Percentiles rank a stretch among this genome's conserved stretches.
Evolutionary conservation across 1,140 invertebrate genomes (phyloP).

Genomic region (Magallana angulata): DNA sequence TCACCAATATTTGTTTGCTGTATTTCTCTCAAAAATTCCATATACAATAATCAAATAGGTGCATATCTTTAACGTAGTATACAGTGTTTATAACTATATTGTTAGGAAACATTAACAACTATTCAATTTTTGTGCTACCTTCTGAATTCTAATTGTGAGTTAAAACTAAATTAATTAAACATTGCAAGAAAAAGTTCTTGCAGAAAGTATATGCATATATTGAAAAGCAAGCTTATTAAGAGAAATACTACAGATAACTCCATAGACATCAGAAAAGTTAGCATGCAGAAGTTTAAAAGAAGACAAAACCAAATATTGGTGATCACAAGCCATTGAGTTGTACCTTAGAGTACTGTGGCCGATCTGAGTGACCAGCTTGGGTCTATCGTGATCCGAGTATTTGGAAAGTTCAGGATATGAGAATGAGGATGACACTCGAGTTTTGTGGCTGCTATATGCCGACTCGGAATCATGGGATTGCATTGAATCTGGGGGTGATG

Average conservation of each 20-base stretch:
- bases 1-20: not conserved
- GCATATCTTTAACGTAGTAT: no score
- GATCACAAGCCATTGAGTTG: not conserved
- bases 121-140: no score
- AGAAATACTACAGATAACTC: not conserved
- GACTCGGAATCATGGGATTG: constrained; percentile 40
- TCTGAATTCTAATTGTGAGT: no score
- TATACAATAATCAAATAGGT: no score
- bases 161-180: no score
- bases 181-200: no score
- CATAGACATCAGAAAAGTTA: not conserved
- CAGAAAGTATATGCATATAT: not conserved
- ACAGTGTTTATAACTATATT: no score
- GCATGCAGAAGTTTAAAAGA: not conserved
- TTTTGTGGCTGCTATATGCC: constrained; percentile 29
- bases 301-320: constrained; percentile 27
- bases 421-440: constrained; percentile 66
- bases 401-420: constrained; percentile 74
- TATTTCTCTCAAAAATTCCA: not conserved
- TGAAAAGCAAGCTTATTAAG: not conserved
- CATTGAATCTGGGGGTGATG: constrained; percentile 46
- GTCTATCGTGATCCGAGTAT: constrained; percentile 61
- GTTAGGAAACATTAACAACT: no score
- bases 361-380: constrained; percentile 75
- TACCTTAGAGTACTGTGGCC: constrained; percentile 68